phyloP scores from a whole-genome alignment of 2,888 invertebrate genomes.

The Drosophila glabriapex region DNA sequence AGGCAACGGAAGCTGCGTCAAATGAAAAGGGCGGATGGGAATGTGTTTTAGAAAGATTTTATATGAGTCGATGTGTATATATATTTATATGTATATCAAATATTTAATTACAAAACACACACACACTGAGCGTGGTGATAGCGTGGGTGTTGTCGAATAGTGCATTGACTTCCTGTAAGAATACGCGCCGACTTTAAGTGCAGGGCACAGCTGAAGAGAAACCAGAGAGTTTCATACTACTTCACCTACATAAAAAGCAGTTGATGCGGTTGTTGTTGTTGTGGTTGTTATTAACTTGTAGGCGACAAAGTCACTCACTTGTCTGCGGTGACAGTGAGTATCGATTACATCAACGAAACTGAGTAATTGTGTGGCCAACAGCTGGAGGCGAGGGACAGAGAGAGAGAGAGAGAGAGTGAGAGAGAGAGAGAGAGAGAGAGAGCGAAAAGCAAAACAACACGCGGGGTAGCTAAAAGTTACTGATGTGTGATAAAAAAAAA shows the following conservation, averaged over 20 bases:
- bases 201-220: conserved; percentile 17
- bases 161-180: conserved; percentile 69
- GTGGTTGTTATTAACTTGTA: conserved; percentile 31
- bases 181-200: conserved; percentile 20
- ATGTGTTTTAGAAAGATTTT: conserved; percentile 24
- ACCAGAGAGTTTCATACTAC: conserved; percentile 35
- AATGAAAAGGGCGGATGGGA: conserved; percentile 17
- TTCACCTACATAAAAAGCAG: conserved; percentile 65
- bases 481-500: conserved; percentile 34
- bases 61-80: conserved; percentile 1
- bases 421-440: background rate
- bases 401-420: background rate
- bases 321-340: conserved; percentile 46
- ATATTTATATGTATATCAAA: conserved; percentile 44
- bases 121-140: conserved; percentile 7
- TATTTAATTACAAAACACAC: conserved; percentile 67
- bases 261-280: conserved; percentile 11
- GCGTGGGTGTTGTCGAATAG: conserved; percentile 20
- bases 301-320: conserved; percentile 55
- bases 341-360: conserved; percentile 61
- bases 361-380: conserved; percentile 42
- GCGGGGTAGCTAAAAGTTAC: conserved; percentile 19
- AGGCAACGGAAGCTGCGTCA: conserved; percentile 48
- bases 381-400: background rate
- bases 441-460: background rate